These are phyloP conservation scores for Chondrosia reniformis DNA, from an alignment of 37 sponge, comb jelly and placozoan genomes.

Conservation along the genomic window DNA sequence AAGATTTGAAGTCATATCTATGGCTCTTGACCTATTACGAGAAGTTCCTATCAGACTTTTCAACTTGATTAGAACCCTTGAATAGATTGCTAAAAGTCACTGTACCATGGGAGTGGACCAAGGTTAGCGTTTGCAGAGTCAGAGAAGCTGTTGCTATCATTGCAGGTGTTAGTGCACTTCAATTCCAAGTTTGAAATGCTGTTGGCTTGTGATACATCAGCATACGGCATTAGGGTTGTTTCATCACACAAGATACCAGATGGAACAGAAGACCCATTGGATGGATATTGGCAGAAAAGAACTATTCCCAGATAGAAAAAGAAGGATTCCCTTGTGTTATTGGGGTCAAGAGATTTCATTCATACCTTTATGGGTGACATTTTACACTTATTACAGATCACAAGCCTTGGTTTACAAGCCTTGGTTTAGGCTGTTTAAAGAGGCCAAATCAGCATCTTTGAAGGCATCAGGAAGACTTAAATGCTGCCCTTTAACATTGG, in stretches of 20 bases:
- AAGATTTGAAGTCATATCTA: conserved; percentile 8
- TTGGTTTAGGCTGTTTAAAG: too few relatives aligned
- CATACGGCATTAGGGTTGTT: background rate
- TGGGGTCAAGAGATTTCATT: conserved; percentile 8
- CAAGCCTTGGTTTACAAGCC: background rate
- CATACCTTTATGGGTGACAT: background rate
- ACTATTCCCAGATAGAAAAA: conserved; percentile 26
- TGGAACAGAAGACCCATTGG: background rate
- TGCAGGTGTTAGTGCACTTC: conserved; percentile 24
- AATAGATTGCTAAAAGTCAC: background rate
- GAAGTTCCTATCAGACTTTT: conserved; percentile 18
- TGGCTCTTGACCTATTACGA: conserved; percentile 7
- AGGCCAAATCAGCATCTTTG: too few relatives aligned
- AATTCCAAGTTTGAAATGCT: background rate
- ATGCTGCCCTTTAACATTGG: background rate
- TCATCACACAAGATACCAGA: background rate
- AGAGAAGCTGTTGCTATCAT: conserved; percentile 32
- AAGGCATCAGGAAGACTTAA: background rate
- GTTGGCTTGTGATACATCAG: conserved; percentile 24
- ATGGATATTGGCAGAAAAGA: conserved; percentile 8
- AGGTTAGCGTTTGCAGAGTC: conserved; percentile 32
- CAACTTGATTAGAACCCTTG: background rate
- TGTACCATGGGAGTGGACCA: conserved; percentile 38
- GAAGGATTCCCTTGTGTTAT: conserved; percentile 20
- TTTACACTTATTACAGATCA: conserved; percentile 17